These are phyloP conservation scores for Apeira syringaria DNA, from an alignment of 2,888 invertebrate genomes.

Conservation along the genomic window DNA sequence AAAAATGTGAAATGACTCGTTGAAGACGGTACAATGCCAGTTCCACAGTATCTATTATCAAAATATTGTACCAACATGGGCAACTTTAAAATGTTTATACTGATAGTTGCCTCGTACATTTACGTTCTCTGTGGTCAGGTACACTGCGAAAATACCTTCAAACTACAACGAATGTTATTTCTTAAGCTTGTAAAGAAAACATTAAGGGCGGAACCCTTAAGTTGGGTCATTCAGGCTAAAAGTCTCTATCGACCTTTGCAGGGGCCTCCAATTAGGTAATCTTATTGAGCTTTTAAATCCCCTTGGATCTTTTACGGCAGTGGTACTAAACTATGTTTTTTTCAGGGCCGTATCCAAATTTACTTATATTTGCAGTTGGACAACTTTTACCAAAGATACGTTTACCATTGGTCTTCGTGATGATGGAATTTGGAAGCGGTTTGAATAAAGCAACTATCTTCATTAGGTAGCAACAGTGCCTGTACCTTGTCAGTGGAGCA, in stretches of 20 bases:
- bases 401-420: too few relatives aligned
- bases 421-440: too few relatives aligned
- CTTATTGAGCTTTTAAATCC: conserved; percentile 28
- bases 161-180: conserved; percentile 20
- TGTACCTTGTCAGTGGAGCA: too few relatives aligned
- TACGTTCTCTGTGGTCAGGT: conserved; percentile 3
- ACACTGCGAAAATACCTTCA: conserved; percentile 13
- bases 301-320: conserved; percentile 15
- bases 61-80: too few relatives aligned
- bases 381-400: too few relatives aligned
- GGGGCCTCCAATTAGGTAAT: conserved; percentile 33
- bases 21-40: too few relatives aligned
- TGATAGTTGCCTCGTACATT: not conserved
- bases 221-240: conserved; percentile 18
- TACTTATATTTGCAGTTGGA: too few relatives aligned
- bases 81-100: not conserved
- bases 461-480: too few relatives aligned
- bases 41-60: too few relatives aligned
- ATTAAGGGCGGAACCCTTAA: conserved; percentile 24
- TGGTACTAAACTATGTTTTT: conserved; percentile 5
- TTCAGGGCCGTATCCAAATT: not conserved
- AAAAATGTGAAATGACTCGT: too few relatives aligned
- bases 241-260: conserved; percentile 24
- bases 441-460: too few relatives aligned
- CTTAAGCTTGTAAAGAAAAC: conserved; percentile 22